A percentile compares a stretch with the other conserved stretches of the same genome.
phyloP scores from a whole-genome alignment of 2,113 vertebrate species.

The Pungitius pungitius region DNA sequence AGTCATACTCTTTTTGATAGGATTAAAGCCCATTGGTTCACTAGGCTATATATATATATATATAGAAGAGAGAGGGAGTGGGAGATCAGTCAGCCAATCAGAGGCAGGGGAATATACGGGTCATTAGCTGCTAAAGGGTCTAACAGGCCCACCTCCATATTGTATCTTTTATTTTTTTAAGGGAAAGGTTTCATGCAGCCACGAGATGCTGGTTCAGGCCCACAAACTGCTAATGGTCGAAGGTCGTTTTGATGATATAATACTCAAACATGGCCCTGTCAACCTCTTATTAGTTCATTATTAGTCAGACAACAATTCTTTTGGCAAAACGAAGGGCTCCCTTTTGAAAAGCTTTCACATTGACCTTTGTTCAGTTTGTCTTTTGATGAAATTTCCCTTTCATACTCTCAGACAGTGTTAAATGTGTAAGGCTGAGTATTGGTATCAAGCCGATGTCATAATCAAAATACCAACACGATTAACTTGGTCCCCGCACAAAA shows the following conservation, averaged over 20 bases:
- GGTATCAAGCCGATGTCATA: not conserved
- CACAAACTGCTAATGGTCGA: slow-evolving; percentile 2
- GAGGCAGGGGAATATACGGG: slow-evolving; percentile 38
- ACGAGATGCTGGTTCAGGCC: slow-evolving; percentile 8
- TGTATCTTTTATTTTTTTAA: slow-evolving; percentile 4
- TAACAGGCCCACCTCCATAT: not conserved
- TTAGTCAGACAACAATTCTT: slow-evolving; percentile 6
- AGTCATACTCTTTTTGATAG: slow-evolving; percentile 60
- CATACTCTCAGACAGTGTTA: slow-evolving; percentile 11
- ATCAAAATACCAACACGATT: not conserved
- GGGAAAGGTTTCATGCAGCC: slow-evolving; percentile 16
- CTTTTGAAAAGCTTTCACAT: slow-evolving; percentile 18
- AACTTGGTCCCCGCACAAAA: slow-evolving; percentile 3
- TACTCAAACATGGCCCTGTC: not conserved
- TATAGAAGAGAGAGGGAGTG: not conserved
- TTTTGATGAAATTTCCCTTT: slow-evolving; percentile 33
- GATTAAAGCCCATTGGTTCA: slow-evolving; percentile 58
- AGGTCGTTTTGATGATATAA: slow-evolving; percentile 1
- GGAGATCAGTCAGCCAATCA: slow-evolving; percentile 55
- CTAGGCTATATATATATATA: slow-evolving; percentile 38
- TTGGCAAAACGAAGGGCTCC: slow-evolving; percentile 1
- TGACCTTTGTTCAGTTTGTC: slow-evolving; percentile 20
- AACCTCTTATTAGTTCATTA: slow-evolving; percentile 34
- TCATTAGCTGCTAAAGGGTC: slow-evolving; percentile 42
- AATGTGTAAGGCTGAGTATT: slow-evolving; percentile 8